phyloP scores from a whole-genome alignment of 2,888 invertebrate genomes.

The Scaptomyza cyrtandrae region DNA sequence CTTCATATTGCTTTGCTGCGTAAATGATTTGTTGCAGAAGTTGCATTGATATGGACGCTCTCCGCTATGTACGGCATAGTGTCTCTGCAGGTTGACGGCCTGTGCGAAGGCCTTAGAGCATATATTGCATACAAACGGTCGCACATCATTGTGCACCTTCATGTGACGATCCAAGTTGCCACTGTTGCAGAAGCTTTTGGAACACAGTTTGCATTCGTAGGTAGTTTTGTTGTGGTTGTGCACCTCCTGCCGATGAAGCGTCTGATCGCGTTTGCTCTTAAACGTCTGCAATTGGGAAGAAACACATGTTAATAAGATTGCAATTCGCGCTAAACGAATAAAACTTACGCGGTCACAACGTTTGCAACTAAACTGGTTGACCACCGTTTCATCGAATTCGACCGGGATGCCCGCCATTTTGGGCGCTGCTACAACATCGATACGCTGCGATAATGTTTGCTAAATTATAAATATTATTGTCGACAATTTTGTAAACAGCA shows the following conservation, averaged over 20 bases:
- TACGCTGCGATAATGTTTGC: constrained; percentile 37
- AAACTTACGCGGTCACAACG: constrained; percentile 75
- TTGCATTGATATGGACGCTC: constrained; percentile 83
- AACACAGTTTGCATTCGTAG: constrained; percentile 82
- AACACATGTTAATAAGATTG: constrained; percentile 11
- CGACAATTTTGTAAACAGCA: constrained; percentile 1
- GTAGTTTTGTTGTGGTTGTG: constrained; percentile 83
- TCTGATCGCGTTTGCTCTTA: constrained; percentile 83
- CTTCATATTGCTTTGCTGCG: constrained; percentile 84
- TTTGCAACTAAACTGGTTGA: constrained; percentile 73
- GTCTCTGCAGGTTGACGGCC: constrained; percentile 83
- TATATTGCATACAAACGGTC: constrained; percentile 82
- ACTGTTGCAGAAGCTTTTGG: constrained; percentile 83
- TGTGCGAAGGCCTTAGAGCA: constrained; percentile 84
- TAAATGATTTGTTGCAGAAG: constrained; percentile 83
- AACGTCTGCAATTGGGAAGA: constrained; percentile 70
- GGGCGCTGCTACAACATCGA: constrained; percentile 68
- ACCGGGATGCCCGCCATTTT: constrained; percentile 71
- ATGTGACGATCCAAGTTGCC: constrained; percentile 84
- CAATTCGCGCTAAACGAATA: neutral
- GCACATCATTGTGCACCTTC: constrained; percentile 84
- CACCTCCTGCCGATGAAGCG: constrained; percentile 83
- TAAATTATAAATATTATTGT: constrained; percentile 22
- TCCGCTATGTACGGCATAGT: constrained; percentile 84
- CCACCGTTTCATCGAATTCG: constrained; percentile 71